phyloP scores from a whole-genome alignment of 2,888 invertebrate genomes.

The Chymomyza fuscimana region DNA sequence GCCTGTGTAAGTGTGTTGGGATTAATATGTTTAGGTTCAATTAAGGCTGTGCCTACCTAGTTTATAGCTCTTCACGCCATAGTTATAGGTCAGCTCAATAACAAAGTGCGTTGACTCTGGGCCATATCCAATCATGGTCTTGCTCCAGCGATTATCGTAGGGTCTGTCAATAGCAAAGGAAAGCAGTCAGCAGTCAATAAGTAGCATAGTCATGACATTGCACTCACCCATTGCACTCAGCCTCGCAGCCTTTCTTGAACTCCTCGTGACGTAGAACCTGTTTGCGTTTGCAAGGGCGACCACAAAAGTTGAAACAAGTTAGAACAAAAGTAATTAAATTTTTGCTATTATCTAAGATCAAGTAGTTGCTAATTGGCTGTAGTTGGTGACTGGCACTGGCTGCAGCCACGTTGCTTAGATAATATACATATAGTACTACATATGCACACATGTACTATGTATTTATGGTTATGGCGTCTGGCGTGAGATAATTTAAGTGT shows the following conservation, averaged over 20 bases:
- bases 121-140: constrained; percentile 99
- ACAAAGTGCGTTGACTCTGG: constrained; percentile 97
- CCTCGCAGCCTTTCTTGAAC: constrained; percentile 97
- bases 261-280: constrained; percentile 97
- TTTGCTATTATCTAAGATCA: constrained; percentile 33
- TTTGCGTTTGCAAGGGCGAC: background rate
- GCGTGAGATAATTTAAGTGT: background rate
- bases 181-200: background rate
- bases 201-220: constrained; percentile 9
- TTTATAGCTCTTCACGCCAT: constrained; percentile 92
- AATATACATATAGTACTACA: background rate
- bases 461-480: constrained; percentile 19
- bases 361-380: constrained; percentile 31
- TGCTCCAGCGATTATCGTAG: constrained; percentile 98
- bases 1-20: constrained; percentile 51
- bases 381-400: background rate
- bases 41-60: constrained; percentile 82
- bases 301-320: background rate
- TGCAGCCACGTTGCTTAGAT: background rate
- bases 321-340: constrained; percentile 27
- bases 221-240: constrained; percentile 95
- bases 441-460: background rate
- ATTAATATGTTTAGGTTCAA: too few relatives aligned
- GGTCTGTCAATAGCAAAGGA: constrained; percentile 83
- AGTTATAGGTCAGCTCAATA: constrained; percentile 98